Conservation (phyloP, 1,140 invertebrate genomes). For the Drosophila orena region DNA sequence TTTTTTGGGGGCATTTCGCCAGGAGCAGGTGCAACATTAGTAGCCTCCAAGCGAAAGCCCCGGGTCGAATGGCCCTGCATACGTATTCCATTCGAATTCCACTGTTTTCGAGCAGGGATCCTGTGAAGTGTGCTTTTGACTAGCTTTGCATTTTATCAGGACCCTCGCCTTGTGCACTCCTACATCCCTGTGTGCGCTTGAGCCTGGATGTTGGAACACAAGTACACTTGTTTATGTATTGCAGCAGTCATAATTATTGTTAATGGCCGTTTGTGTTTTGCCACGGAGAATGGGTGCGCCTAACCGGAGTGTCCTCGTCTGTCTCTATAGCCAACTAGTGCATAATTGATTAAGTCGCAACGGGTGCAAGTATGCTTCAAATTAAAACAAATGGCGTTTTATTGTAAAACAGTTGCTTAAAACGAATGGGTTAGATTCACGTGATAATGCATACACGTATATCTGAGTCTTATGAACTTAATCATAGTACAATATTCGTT, state of each 20-base stretch:
- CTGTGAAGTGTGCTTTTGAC: slow-evolving; percentile 39
- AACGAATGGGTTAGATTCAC: background rate
- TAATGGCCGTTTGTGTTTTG: slow-evolving; percentile 64
- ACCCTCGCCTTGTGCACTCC: slow-evolving; percentile 2
- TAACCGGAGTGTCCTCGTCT: slow-evolving; percentile 16
- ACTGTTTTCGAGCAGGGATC: slow-evolving; percentile 4
- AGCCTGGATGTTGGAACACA: slow-evolving; percentile 37
- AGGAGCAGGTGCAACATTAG: slow-evolving; percentile 42
- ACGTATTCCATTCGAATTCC: slow-evolving; percentile 47
- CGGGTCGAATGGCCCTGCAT: slow-evolving; percentile 32
- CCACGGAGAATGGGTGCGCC: background rate
- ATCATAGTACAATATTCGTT: no score
- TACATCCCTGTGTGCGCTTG: background rate
- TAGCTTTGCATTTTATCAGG: slow-evolving; percentile 47
- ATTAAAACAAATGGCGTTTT: background rate
- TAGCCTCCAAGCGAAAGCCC: slow-evolving; percentile 17
- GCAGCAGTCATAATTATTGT: slow-evolving; percentile 80
- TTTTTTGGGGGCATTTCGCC: slow-evolving; percentile 48
- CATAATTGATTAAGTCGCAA: slow-evolving; percentile 21
- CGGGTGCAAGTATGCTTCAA: background rate
- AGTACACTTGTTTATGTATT: slow-evolving; percentile 75
- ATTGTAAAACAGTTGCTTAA: background rate
- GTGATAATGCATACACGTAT: no score
- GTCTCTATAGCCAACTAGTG: slow-evolving; percentile 3
- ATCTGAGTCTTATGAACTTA: no score